phyloP scores from a whole-genome alignment of 1,140 invertebrate genomes.

The Dreissena polymorpha region DNA sequence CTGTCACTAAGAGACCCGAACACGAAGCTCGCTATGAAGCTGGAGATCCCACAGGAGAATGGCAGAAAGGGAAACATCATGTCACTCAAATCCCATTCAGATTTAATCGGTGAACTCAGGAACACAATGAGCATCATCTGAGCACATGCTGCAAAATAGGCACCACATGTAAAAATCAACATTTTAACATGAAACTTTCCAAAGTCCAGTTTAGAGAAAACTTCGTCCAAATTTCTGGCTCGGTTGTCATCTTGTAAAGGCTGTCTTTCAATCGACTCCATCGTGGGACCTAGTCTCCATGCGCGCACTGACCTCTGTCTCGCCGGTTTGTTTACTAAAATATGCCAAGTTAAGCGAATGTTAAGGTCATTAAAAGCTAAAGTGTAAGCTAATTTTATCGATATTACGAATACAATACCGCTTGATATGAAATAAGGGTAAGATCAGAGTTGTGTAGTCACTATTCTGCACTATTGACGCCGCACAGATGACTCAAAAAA shows the following conservation, averaged over 20 bases:
- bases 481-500: no score
- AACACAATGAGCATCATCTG: constrained; percentile 75
- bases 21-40: constrained; percentile 69
- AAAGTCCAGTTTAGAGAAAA: constrained; percentile 68
- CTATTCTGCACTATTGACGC: no score
- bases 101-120: constrained; percentile 68
- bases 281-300: not conserved
- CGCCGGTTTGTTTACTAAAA: constrained; percentile 33
- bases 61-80: constrained; percentile 70
- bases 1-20: constrained; percentile 72
- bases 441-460: no score
- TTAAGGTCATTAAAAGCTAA: no score
- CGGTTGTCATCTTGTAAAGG: not conserved
- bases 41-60: constrained; percentile 64
- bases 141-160: constrained; percentile 74
- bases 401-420: no score
- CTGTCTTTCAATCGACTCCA: not conserved
- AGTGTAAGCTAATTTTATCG: no score
- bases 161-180: constrained; percentile 67
- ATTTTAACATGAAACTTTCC: constrained; percentile 72
- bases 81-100: constrained; percentile 68
- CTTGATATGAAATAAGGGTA: no score
- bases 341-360: no score
- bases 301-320: constrained; percentile 5
- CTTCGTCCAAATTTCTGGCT: constrained; percentile 65